Evolutionary conservation across 2,113 vertebrate species (phyloP).

Genomic region (Otocyon megalotis): DNA sequence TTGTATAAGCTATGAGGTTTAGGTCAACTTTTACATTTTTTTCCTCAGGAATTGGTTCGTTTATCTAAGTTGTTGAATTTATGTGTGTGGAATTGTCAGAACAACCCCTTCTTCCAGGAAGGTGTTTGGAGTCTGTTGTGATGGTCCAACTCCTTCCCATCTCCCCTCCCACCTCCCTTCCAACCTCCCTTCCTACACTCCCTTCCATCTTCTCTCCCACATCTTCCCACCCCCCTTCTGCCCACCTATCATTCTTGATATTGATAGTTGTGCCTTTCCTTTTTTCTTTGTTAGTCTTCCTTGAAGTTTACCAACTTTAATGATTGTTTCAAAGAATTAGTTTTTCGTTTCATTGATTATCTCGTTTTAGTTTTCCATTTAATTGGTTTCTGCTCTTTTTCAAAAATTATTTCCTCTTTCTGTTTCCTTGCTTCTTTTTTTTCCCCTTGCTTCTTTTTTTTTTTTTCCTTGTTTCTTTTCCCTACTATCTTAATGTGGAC

Average conservation of each 20-base stretch:
- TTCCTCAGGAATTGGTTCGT: not conserved
- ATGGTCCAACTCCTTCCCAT: not conserved
- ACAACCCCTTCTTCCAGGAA: not conserved
- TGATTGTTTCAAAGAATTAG: not conserved
- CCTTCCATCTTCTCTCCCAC: not conserved
- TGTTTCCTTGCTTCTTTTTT: not conserved
- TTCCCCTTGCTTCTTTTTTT: not conserved
- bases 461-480: not conserved
- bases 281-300: not conserved
- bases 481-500: not conserved
- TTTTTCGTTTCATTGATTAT: not conserved
- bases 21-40: not conserved
- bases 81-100: not conserved
- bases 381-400: not conserved
- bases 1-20: not conserved
- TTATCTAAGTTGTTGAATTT: not conserved
- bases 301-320: not conserved
- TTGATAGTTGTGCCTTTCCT: not conserved
- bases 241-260: not conserved
- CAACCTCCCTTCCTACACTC: not conserved
- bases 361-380: not conserved
- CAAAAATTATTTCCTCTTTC: not conserved
- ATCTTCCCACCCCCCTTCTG: not conserved
- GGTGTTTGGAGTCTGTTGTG: not conserved
- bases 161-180: not conserved